phyloP scores from a whole-genome alignment of 2,797 vertebrate species.

The Oryzias dopingdopingensis region DNA sequence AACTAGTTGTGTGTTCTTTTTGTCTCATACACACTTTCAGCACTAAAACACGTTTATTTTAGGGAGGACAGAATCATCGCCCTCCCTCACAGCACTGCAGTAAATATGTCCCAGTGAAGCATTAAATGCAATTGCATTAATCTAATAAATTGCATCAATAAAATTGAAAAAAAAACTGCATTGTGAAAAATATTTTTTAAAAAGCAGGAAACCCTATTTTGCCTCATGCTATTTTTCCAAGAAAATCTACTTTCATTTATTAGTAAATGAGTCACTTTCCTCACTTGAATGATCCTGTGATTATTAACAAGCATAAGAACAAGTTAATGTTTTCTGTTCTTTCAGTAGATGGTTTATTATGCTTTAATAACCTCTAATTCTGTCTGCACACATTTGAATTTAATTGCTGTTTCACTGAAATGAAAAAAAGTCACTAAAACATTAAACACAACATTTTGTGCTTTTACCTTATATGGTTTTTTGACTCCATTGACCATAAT shows the following conservation, averaged over 20 bases:
- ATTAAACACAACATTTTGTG: constrained; percentile 4
- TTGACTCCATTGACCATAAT: constrained; percentile 3
- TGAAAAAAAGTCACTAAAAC: constrained; percentile 6
- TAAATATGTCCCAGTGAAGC: too few relatives aligned
- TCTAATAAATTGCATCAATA: too few relatives aligned
- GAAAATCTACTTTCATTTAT: constrained; percentile 1
- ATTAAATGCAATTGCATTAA: too few relatives aligned
- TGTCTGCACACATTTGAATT: constrained; percentile 5
- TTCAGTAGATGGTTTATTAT: constrained; percentile 12
- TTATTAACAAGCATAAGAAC: constrained; percentile 24
- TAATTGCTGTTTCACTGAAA: constrained; percentile 10
- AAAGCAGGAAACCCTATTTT: too few relatives aligned
- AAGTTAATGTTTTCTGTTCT: constrained; percentile 20
- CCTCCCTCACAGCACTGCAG: too few relatives aligned
- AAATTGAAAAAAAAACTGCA: too few relatives aligned
- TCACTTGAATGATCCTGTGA: constrained; percentile 23
- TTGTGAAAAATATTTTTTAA: too few relatives aligned
- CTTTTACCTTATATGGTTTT: constrained; percentile 21
- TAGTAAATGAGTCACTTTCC: constrained; percentile 39
- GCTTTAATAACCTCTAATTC: background rate
- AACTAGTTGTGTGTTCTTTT: too few relatives aligned
- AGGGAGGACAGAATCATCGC: too few relatives aligned
- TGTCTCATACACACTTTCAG: too few relatives aligned
- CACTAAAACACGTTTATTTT: too few relatives aligned
- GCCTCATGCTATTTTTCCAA: too few relatives aligned